phyloP scores from a whole-genome alignment of 2,888 invertebrate species.

The Xylota segnis region DNA sequence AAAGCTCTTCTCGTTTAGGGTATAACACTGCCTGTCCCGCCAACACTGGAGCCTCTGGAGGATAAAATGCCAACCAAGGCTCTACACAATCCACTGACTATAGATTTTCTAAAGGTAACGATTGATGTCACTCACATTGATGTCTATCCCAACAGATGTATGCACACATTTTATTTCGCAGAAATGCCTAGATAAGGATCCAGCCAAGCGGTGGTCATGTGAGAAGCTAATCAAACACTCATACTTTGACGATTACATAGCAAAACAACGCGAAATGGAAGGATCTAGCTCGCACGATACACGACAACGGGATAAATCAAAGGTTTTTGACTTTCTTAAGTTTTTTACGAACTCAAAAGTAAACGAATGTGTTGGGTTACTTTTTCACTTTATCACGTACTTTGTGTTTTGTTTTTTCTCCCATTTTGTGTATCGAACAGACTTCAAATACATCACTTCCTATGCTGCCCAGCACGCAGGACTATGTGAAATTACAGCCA shows the following conservation, averaged over 20 bases:
- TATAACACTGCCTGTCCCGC: constrained; percentile 96
- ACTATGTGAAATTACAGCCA: constrained; percentile 82
- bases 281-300: constrained; percentile 82
- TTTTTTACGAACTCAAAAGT: constrained; percentile 69
- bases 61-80: constrained; percentile 92
- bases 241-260: constrained; percentile 95
- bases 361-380: constrained; percentile 39
- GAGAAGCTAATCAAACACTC: constrained; percentile 95
- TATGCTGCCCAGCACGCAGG: constrained; percentile 83
- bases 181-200: constrained; percentile 98
- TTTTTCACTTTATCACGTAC: constrained; percentile 45
- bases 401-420: constrained; percentile 17
- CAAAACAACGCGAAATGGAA: constrained; percentile 89
- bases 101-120: constrained; percentile 93
- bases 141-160: not conserved
- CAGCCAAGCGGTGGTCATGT: constrained; percentile 95
- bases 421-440: constrained; percentile 75
- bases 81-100: constrained; percentile 87
- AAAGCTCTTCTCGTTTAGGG: constrained; percentile 86
- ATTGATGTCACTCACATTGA: not conserved
- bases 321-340: constrained; percentile 84
- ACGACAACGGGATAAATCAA: constrained; percentile 86
- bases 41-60: constrained; percentile 93
- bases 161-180: constrained; percentile 83
- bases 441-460: constrained; percentile 85